phyloP scores from a whole-genome alignment of 2,113 vertebrate species.

The Galeopterus variegatus region DNA sequence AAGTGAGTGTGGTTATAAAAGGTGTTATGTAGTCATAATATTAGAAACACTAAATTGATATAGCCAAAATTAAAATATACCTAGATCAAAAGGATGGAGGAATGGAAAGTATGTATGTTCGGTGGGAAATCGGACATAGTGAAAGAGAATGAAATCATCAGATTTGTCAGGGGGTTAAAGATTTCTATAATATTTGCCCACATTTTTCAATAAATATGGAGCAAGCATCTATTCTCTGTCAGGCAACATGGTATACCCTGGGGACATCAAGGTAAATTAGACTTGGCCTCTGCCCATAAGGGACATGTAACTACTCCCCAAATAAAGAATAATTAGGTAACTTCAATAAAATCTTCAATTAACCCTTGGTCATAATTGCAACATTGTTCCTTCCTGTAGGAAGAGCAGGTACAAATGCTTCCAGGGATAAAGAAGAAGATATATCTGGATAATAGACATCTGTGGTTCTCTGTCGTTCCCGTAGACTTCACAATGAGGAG shows the following conservation, averaged over 20 bases:
- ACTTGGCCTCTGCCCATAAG: not conserved
- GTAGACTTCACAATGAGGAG: not conserved
- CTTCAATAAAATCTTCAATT: constrained; percentile 49
- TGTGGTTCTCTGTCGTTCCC: not conserved
- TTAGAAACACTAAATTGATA: not conserved
- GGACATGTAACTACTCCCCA: not conserved
- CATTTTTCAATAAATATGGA: constrained; percentile 27
- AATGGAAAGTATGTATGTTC: not conserved
- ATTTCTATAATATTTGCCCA: not conserved
- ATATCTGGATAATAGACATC: not conserved
- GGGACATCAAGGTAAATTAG: constrained; percentile 28
- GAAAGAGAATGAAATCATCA: not conserved
- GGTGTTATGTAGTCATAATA: not conserved
- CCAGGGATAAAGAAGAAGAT: not conserved
- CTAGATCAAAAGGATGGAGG: not conserved
- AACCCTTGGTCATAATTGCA: not conserved
- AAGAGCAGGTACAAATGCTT: not conserved
- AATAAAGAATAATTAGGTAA: constrained; percentile 53
- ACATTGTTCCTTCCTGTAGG: not conserved
- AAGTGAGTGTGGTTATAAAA: not conserved
- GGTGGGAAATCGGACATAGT: not conserved
- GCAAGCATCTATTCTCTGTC: not conserved
- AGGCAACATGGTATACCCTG: not conserved
- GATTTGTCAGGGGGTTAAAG: not conserved
- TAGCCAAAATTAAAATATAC: not conserved